A percentile compares a stretch with the other conserved stretches of the same genome.
Evolutionary conservation across 2,797 vertebrate species (phyloP).

Genomic region (Paguma larvata): DNA sequence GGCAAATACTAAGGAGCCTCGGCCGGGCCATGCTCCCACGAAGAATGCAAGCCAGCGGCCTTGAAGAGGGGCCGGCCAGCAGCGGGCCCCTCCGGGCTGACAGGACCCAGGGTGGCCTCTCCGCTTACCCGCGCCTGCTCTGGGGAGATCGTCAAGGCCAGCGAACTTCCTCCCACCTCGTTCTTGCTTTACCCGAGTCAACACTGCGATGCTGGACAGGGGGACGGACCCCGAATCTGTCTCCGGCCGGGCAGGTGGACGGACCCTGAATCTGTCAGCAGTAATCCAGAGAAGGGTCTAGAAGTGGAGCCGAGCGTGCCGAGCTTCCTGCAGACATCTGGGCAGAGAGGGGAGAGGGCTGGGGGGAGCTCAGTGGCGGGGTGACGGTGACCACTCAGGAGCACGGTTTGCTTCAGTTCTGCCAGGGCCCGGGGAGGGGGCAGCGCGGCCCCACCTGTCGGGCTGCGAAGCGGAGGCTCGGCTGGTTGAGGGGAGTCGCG

Average conservation of each 20-base stretch:
- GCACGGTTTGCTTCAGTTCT: rapidly evolving
- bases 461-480: not conserved
- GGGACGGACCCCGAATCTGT: too few relatives aligned
- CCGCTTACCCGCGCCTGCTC: not conserved
- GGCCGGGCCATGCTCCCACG: rapidly evolving
- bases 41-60: rapidly evolving
- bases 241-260: too few relatives aligned
- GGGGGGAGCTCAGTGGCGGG: rapidly evolving
- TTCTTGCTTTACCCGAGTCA: not conserved
- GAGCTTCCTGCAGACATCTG: not conserved
- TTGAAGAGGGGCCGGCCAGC: not conserved
- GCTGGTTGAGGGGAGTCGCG: rapidly evolving
- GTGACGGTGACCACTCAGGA: rapidly evolving
- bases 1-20: conserved; percentile 42
- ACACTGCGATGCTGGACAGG: rapidly evolving
- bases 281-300: rapidly evolving
- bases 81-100: too few relatives aligned
- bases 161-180: rapidly evolving
- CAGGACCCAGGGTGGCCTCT: rapidly evolving
- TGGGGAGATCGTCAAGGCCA: not conserved
- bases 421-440: too few relatives aligned
- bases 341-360: not conserved
- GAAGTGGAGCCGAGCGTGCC: not conserved
- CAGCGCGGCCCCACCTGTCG: not conserved
- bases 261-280: not conserved